Evolutionary conservation across 2,888 invertebrate species (phyloP).

Genomic region (Cotesia congregata): DNA sequence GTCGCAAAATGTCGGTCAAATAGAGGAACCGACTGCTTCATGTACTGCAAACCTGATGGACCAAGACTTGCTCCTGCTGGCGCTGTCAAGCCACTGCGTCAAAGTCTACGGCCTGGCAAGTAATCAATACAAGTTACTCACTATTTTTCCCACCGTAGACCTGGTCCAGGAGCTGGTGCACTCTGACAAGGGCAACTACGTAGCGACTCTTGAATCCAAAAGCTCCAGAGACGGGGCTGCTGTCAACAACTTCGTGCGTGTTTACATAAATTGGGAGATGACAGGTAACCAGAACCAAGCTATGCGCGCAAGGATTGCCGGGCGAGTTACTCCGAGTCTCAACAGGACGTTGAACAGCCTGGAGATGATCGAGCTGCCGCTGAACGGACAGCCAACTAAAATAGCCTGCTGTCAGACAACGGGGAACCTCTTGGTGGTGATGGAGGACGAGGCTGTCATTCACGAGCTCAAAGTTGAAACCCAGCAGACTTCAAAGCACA

Average conservation of each 20-base stretch:
- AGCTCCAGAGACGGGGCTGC: constrained; percentile 60
- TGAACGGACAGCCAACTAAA: constrained; percentile 74
- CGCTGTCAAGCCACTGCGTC: constrained; percentile 75
- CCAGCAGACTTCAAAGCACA: constrained; percentile 78
- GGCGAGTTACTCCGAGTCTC: constrained; percentile 80
- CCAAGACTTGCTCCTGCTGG: constrained; percentile 74
- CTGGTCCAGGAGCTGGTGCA: constrained; percentile 78
- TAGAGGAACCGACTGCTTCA: constrained; percentile 78
- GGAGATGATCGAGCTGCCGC: constrained; percentile 83
- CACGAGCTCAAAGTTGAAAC: constrained; percentile 78
- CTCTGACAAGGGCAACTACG: constrained; percentile 79
- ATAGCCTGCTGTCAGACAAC: constrained; percentile 77
- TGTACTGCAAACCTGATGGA: constrained; percentile 72
- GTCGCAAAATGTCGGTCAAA: constrained; percentile 76
- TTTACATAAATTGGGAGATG: constrained; percentile 82
- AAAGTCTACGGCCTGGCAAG: constrained; percentile 74
- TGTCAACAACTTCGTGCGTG: constrained; percentile 74
- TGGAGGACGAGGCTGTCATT: constrained; percentile 70
- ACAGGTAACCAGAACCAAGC: constrained; percentile 71
- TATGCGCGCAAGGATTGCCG: constrained; percentile 81
- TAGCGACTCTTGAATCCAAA: constrained; percentile 77
- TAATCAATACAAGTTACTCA: constrained; percentile 70
- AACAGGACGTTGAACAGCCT: constrained; percentile 76
- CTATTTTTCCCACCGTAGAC: constrained; percentile 82
- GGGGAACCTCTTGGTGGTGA: constrained; percentile 70